Conservation (phyloP, 37 sponge, comb jelly and placozoan genomes). For the Aplysina aerophoba region DNA sequence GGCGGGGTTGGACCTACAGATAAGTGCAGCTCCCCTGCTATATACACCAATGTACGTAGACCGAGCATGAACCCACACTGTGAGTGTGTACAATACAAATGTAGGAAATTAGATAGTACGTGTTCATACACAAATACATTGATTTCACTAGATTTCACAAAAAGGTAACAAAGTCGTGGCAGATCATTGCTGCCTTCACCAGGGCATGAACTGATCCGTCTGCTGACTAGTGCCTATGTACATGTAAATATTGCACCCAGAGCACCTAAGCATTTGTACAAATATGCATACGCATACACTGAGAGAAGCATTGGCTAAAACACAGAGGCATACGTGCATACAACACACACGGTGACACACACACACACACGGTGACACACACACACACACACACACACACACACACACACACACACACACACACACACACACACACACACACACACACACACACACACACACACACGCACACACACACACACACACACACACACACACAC, state of each 20-base stretch:
- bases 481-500: slow-evolving; percentile 13
- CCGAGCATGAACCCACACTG: no score
- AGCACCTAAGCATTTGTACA: not conserved
- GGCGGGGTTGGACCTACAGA: no score
- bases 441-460: slow-evolving; percentile 22
- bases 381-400: slow-evolving; percentile 34
- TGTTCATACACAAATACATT: no score
- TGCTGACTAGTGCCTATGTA: not conserved
- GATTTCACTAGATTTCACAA: no score
- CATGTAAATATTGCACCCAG: not conserved
- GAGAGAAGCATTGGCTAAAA: not conserved
- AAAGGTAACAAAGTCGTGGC: no score
- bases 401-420: not conserved
- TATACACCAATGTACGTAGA: no score
- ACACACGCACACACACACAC: not conserved
- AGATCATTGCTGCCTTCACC: no score
- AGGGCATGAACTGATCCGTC: no score
- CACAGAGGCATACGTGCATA: not conserved
- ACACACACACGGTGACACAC: not conserved
- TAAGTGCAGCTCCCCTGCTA: no score
- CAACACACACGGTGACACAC: not conserved
- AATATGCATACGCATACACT: slow-evolving; percentile 13
- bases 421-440: not conserved
- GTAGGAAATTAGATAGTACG: no score
- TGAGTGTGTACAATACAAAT: no score